phyloP scores from a whole-genome alignment of 2,113 vertebrate species.

The Scartelaos histophorus region DNA sequence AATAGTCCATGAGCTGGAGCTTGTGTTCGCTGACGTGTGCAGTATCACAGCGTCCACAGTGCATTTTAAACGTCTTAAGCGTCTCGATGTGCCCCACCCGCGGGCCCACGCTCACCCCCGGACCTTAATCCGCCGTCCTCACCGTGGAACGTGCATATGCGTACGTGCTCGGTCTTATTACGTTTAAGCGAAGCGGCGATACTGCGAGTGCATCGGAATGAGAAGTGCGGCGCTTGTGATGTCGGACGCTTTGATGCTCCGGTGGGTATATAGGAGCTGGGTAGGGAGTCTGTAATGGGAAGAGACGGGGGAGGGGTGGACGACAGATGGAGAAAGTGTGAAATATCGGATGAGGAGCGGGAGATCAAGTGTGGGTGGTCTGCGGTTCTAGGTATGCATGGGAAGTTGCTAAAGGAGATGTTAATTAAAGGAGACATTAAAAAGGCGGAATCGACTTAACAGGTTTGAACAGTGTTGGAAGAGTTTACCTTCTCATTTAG shows the following conservation, averaged over 20 bases:
- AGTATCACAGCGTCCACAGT: not conserved
- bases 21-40: not conserved
- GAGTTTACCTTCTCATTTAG: no score
- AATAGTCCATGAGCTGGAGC: not conserved
- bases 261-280: conserved; percentile 17
- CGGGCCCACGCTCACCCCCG: not conserved
- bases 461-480: no score
- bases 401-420: not conserved
- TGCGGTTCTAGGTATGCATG: not conserved
- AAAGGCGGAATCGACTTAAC: no score
- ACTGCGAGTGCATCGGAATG: conserved; percentile 25
- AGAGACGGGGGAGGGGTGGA: not conserved
- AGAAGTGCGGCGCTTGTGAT: conserved; percentile 49
- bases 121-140: not conserved
- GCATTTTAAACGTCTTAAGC: not conserved
- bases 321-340: not conserved
- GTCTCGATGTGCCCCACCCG: not conserved
- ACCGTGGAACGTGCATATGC: not conserved
- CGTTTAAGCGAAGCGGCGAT: conserved; percentile 19
- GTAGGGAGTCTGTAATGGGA: conserved; percentile 26
- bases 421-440: not conserved
- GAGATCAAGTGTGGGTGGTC: not conserved
- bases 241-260: conserved; percentile 52
- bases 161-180: conserved; percentile 1
- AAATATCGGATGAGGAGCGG: not conserved